Evolutionary conservation across 1,140 invertebrate species (phyloP), one percentile per base, ranked within the genome.

Genomic region (Vanessa tameamea): DNA sequence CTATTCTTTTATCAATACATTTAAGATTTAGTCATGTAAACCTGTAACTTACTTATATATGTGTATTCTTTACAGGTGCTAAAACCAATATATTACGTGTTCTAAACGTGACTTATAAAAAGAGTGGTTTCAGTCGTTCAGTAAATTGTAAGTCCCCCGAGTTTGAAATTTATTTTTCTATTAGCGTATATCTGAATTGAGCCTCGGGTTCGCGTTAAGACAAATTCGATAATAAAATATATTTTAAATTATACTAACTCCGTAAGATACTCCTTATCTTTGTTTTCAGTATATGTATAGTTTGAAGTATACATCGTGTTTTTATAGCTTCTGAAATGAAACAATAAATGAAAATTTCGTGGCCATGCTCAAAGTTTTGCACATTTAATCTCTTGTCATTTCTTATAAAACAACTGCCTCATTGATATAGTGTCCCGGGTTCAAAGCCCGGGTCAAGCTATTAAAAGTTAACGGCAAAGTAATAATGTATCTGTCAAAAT

Each of bases 91-190:
- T 67, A 55, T 67, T 67, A 31, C 65, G 53, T 55, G 65, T 37
- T 43, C 47, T 43, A 67, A 55, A 67, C 65, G 65, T 67, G 65
- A 67, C 65, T 67, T 67, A 67, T 67, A 67, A 55, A 67, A 67
- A 67, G 65, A 61, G 65, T 55, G 65, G 48, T 55, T 67, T n/a
- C 50, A 26, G 23, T 55, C 51, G 26, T 67, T 55, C 65, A 67
- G 31, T 67, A 67, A 67, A 67, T 67, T 67, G 50, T 37, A 16
- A 51, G 26, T 53, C 51, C 14, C 65, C 16, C 48, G 65, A 51
- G 65, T 67, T 47, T 67, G 65, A 43, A 67, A 67, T 67, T 67
- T 67, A 67, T 67, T 55, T 67, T 67, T 67, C 50, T 67, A 67
- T 67, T 67, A 67, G 51, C 23, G 50, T 37, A 67, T 67, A 67